These are phyloP conservation scores for Sabatieria punctata DNA, from an alignment of 2,888 invertebrate genomes.

Conservation along the genomic window DNA sequence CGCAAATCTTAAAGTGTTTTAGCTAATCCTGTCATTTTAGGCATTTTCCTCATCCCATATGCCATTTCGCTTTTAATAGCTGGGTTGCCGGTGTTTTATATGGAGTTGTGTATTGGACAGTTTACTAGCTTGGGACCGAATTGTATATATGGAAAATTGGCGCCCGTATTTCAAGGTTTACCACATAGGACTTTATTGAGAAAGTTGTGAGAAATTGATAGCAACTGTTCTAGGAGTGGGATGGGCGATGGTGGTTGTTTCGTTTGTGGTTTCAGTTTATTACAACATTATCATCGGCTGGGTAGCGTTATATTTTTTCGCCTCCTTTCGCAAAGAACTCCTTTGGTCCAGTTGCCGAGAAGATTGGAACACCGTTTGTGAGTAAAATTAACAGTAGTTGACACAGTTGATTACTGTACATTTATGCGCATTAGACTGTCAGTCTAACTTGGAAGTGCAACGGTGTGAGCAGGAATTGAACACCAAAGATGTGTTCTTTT, in stretches of 20 bases:
- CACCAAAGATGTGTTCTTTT: too few species aligned
- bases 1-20: too few species aligned
- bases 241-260: conserved; percentile 77
- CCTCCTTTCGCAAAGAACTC: conserved; percentile 62
- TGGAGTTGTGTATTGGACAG: not conserved
- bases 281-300: conserved; percentile 89
- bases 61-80: not conserved
- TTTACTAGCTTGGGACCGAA: not conserved
- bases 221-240: conserved; percentile 67
- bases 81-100: not conserved
- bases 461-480: too few species aligned
- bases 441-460: too few species aligned
- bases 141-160: not conserved
- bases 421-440: too few species aligned
- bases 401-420: too few species aligned
- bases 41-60: not conserved
- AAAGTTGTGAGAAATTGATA: not conserved
- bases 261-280: conserved; percentile 82
- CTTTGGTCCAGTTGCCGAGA: conserved; percentile 73
- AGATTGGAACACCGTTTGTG: conserved; percentile 69
- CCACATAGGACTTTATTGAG: not conserved
- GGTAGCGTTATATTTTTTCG: conserved; percentile 78
- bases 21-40: too few species aligned
- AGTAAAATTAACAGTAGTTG: too few species aligned
- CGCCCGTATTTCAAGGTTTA: not conserved